phyloP scores from a whole-genome alignment of 2,797 vertebrate genomes.

The Lepilemur septentrionalis region DNA sequence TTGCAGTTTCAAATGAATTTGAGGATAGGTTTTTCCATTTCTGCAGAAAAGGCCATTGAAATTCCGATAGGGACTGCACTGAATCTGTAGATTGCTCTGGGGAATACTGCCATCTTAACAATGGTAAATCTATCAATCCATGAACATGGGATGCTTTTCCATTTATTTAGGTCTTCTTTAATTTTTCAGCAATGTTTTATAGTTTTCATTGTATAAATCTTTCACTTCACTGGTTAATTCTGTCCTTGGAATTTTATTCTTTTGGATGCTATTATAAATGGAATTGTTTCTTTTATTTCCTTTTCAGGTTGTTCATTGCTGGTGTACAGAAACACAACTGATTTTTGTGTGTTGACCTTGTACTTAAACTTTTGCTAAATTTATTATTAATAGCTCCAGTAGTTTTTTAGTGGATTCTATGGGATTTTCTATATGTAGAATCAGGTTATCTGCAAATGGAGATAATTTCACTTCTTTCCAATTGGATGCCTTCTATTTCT shows the following conservation, averaged over 20 bases:
- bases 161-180: slow-evolving; percentile 19
- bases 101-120: not conserved
- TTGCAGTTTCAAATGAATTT: not conserved
- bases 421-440: not conserved
- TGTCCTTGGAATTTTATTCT: slow-evolving; percentile 10
- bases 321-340: not conserved
- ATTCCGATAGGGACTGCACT: not conserved
- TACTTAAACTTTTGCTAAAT: not conserved
- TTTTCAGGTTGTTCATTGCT: not conserved
- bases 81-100: not conserved
- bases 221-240: not conserved
- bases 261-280: not conserved
- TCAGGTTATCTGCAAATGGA: not conserved
- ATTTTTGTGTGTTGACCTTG: not conserved
- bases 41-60: not conserved
- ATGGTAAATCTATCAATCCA: not conserved
- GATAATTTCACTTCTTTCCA: not conserved
- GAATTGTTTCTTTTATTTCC: not conserved
- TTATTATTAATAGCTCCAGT: not conserved
- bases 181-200: not conserved
- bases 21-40: not conserved
- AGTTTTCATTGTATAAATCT: not conserved
- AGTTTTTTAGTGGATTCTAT: not conserved
- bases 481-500: not conserved
- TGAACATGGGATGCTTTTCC: not conserved